A percentile compares a stretch with the other conserved stretches of the same genome.
These are phyloP conservation scores for Tichodroma muraria DNA, from an alignment of 2,113 vertebrate species.

Conservation along the genomic window DNA sequence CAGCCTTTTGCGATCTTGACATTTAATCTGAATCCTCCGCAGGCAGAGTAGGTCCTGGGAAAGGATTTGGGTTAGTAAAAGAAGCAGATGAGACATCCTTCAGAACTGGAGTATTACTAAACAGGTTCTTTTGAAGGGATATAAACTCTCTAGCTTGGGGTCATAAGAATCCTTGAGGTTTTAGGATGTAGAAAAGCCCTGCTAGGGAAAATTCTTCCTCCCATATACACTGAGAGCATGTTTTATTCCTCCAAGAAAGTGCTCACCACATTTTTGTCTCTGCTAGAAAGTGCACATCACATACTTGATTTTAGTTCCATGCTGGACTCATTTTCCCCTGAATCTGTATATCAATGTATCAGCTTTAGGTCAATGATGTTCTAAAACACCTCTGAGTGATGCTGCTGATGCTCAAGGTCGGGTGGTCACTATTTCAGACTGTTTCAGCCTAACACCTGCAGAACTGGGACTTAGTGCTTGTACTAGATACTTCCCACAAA, in stretches of 20 bases:
- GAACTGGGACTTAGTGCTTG: neutral
- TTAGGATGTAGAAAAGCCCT: neutral
- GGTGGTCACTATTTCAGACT: neutral
- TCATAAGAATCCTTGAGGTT: neutral
- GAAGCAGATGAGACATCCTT: neutral
- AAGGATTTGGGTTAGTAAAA: neutral
- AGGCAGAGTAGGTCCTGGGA: neutral
- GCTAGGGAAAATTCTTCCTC: neutral
- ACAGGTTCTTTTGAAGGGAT: neutral
- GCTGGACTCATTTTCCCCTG: neutral
- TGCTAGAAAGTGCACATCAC: neutral
- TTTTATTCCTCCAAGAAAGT: neutral
- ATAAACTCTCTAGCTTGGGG: neutral
- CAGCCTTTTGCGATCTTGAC: neutral
- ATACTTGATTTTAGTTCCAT: neutral
- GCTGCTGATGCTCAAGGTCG: neutral
- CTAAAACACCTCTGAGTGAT: neutral
- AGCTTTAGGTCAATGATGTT: neutral
- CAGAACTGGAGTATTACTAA: neutral
- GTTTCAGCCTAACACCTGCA: neutral
- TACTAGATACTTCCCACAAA: neutral
- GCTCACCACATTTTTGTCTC: neutral
- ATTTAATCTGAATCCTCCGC: neutral
- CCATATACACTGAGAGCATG: neutral
- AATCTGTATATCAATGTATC: neutral